Evolutionary conservation across 2,797 vertebrate species (phyloP), one percentile per base, ranked within the genome.

Genomic region (Cheirogaleus major): DNA sequence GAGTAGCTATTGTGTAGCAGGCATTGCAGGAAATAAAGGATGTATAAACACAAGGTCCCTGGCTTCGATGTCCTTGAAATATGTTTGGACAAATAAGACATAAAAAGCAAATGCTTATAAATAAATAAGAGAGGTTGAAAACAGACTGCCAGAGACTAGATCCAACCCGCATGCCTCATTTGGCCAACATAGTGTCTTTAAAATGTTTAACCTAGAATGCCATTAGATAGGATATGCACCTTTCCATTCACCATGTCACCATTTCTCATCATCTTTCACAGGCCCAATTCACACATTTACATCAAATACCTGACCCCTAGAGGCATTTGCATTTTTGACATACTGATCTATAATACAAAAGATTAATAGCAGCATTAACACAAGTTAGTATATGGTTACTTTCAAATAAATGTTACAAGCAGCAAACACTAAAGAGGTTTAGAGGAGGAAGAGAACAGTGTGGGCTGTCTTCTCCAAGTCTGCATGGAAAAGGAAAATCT

Each of bases 61-160:
- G 25, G 38, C 7, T 88, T 93, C 70, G 45, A 7, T 86, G 79
- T 82, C 89, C 50, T 94, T 91, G 93, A 96, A 94, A 95, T 96
- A 91, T 63, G 45, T 85, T 96, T 95, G 80, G 63, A 93, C 76
- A 96, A 96, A 78, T 61, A 93, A 95, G 45, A 97, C 81, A 95
- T 95, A 87, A 95, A 95, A 97, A 95, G 86, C 52, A 95, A 96
- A 88, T 32, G 72, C 55, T 93, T 89, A 78, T 78, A 89, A 95
- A 96, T 95, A 97, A 95, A 84, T 92, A 75, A 95, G 78, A 95
- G 75, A 90, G 85, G 35, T 84, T 92, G n/a, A 18, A 93, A 96
- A 81, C 59, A 27, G 65, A 73, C 63, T 73, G 5, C 75, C 80
- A 45, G 30, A 57, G 17, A 95, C 83, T 25, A 27, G 20, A 76